These are phyloP conservation scores for human (Homo sapiens) DNA, from an alignment of 2,113 vertebrate genomes.

Conservation along the genomic window GRCh38 chr4:38907001-38907500, in stretches of 20 bases:
- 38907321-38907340: not conserved
- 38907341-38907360: not conserved
- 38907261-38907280: not conserved
- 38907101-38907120: not conserved
- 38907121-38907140: not conserved
- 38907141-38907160: not conserved
- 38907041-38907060: not conserved
- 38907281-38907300: not conserved
- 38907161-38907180: not conserved
- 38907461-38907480: not conserved
- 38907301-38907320: not conserved
- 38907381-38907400: not conserved
- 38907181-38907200: not conserved
- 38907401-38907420: not conserved
- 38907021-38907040: not conserved
- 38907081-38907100: not conserved
- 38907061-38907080: not conserved
- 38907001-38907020: not conserved
- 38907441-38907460: not conserved
- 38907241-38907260: rapidly evolving
- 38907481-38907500: not conserved
- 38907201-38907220: not conserved
- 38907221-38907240: not conserved
- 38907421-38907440: not conserved
- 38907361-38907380: not conserved